Evolutionary conservation across 2,797 vertebrate genomes (phyloP), one percentile per base, ranked within the genome.

Genomic region (Amphiprion clarkii): DNA sequence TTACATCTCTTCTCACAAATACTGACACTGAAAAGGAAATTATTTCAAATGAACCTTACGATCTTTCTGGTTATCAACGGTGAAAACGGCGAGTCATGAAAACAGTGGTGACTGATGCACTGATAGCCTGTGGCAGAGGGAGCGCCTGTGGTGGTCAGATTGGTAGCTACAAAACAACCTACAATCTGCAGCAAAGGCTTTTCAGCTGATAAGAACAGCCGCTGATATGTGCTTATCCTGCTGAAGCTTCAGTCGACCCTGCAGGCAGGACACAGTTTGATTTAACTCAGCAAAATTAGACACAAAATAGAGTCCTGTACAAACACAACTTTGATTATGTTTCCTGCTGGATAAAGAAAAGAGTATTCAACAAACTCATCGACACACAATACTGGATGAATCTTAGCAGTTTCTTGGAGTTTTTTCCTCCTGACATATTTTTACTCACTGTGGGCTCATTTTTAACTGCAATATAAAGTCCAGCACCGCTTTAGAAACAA

Each of bases 171-270:
- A 77, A 60, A 51, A 71, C 58, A 25, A 74, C 5, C 44, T 33
- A 53, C 69, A 70, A 74, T 82, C 79, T 42, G 13, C 62, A 81
- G 13, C 56, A 72, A 76, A 67, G 83, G 67, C 69, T 70, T 84
- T 46, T 58, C 19, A 59, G 69, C 57, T 74, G 85, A 91, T 87
- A 83, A 83, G 55, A 75, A 46, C 0, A 0, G 52, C 39, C 64
- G 54, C 1, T 58, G 42, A 72, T 13, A 55, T 79, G 25, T 56
- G 78, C 39, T 71, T 36, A 64, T 83, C 66, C 62, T 49, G 46
- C 56, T 60, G 52, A 59, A 63, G 51, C 12, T 13, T 54, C 36
- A 48, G 21, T 46, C 63, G 2, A 2, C 48, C 39, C 60, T 29
- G 59, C 55, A 71, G 54, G 23, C 29, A 70, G 12, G n/a, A 65